Evolutionary conservation across 2,888 invertebrate genomes (phyloP).

Genomic region (Oxyscelio sp.): DNA sequence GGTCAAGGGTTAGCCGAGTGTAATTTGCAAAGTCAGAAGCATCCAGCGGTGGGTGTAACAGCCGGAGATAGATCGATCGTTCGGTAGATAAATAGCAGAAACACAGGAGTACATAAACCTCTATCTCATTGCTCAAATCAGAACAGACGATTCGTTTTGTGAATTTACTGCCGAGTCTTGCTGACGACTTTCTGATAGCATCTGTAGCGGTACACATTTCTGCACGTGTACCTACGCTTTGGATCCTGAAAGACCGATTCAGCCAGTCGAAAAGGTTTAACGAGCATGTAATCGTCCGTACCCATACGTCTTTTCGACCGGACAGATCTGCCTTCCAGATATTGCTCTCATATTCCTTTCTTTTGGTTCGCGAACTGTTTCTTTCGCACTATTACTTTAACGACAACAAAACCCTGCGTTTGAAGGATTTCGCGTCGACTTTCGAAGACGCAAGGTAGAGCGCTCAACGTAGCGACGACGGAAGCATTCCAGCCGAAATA

Average conservation of each 20-base stretch:
- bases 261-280: constrained; percentile 63
- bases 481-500: too few species aligned
- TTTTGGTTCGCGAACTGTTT: constrained; percentile 26
- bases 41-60: constrained; percentile 8
- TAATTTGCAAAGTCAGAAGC: constrained; percentile 44
- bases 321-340: constrained; percentile 40
- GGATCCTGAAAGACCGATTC: constrained; percentile 50
- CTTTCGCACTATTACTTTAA: constrained; percentile 28
- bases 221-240: constrained; percentile 38
- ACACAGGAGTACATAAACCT: constrained; percentile 44
- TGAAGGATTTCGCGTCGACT: constrained; percentile 16
- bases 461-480: too few species aligned
- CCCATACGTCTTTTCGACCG: constrained; percentile 34
- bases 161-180: constrained; percentile 80
- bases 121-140: constrained; percentile 75
- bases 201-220: constrained; percentile 44
- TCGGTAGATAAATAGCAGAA: constrained; percentile 39
- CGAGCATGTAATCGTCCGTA: constrained; percentile 65
- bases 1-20: constrained; percentile 19
- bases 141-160: constrained; percentile 79
- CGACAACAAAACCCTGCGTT: constrained; percentile 22
- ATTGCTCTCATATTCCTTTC: constrained; percentile 41
- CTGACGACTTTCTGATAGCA: constrained; percentile 75
- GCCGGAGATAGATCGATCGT: constrained; percentile 33
- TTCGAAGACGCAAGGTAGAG: too few species aligned